Percentiles rank a stretch among this genome's conserved stretches.
phyloP scores from a whole-genome alignment of 2,888 invertebrate species.

The Drosophila siamana region DNA sequence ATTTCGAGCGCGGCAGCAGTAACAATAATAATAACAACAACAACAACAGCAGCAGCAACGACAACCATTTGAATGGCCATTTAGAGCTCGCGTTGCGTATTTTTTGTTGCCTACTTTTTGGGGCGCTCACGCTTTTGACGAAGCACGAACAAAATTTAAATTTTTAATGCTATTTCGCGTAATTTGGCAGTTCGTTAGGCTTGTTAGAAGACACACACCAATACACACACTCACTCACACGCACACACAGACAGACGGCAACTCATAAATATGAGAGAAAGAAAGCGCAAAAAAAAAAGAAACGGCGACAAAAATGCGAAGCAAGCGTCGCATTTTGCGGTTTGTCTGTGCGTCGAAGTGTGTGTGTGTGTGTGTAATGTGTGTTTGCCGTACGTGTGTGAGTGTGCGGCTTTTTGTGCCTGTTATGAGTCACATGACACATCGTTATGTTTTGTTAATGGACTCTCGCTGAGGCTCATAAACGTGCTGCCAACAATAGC shows the following conservation, averaged over 20 bases:
- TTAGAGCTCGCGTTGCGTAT: constrained; percentile 28
- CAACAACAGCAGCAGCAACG: constrained; percentile 13
- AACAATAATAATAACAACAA: constrained; percentile 15
- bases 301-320: constrained; percentile 21
- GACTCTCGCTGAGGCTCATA: constrained; percentile 66
- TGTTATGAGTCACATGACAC: constrained; percentile 80
- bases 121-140: constrained; percentile 62
- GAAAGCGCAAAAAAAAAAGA: constrained; percentile 55
- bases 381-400: constrained; percentile 17
- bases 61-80: constrained; percentile 40
- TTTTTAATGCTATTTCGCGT: constrained; percentile 80
- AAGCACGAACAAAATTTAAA: constrained; percentile 72
- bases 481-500: constrained; percentile 43
- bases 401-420: constrained; percentile 47
- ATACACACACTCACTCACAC: constrained; percentile 25
- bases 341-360: constrained; percentile 25
- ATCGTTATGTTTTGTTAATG: constrained; percentile 84
- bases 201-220: constrained; percentile 54
- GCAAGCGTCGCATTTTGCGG: constrained; percentile 69
- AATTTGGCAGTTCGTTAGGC: constrained; percentile 83
- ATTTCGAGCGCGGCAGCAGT: constrained; percentile 35
- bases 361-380: constrained; percentile 26
- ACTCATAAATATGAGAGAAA: constrained; percentile 68
- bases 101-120: constrained; percentile 66
- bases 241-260: constrained; percentile 29